phyloP scores from a whole-genome alignment of 2,113 vertebrate genomes.

The Elephantulus edwardii region DNA sequence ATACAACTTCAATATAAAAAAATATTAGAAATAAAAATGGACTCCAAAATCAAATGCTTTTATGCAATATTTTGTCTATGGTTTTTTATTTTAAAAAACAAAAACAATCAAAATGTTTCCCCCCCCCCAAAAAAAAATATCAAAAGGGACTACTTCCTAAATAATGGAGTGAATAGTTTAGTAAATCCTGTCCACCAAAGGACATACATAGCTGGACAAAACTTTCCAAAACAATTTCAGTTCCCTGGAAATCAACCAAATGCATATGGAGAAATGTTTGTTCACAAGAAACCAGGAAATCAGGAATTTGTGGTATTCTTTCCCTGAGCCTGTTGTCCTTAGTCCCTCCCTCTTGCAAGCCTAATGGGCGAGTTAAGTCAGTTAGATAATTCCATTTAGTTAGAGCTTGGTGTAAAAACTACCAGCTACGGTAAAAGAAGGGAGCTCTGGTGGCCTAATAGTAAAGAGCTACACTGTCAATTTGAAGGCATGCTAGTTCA shows the following conservation, averaged over 20 bases:
- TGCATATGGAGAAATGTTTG: background rate
- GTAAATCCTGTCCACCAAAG: slow-evolving; percentile 29
- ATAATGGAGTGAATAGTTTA: background rate
- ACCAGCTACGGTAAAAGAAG: background rate
- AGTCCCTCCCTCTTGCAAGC: background rate
- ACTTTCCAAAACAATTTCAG: background rate
- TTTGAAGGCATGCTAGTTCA: too few species aligned
- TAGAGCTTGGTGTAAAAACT: background rate
- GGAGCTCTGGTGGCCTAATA: too few species aligned
- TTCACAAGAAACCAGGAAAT: background rate
- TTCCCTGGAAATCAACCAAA: background rate
- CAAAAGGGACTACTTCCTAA: background rate
- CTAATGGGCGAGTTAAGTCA: background rate
- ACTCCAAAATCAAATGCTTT: slow-evolving; percentile 22
- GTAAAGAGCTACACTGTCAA: too few species aligned
- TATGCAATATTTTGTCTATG: slow-evolving; percentile 13
- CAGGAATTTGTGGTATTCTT: background rate
- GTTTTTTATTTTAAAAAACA: slow-evolving; percentile 20
- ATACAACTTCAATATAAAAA: too few species aligned
- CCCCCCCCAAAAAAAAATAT: background rate
- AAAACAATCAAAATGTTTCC: background rate
- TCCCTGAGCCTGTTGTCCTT: background rate
- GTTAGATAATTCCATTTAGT: background rate
- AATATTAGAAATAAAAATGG: slow-evolving; percentile 19
- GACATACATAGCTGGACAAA: background rate